Base-by-base conservation (phyloP, 2,113 vertebrate genomes). In the Crocuta crocuta region DNA sequence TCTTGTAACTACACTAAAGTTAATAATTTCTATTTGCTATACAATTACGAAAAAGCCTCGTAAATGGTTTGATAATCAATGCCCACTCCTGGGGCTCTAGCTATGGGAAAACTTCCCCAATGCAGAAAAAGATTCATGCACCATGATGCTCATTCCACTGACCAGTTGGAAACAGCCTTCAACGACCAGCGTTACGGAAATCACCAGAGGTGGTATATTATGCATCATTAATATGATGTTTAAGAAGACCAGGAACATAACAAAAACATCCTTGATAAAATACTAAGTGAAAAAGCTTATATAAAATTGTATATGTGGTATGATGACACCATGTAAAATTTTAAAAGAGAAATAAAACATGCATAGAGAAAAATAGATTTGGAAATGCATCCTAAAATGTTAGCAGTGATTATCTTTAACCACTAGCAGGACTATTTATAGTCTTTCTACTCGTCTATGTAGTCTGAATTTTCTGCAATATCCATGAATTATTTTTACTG, bases 11-110 rank as follows among this genome's bases (percentile, higher is more conserved):
- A 93, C 74, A 23, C 10, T 19, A 23, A 17, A 35, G 24, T 63
- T 73, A 96, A 53, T 87, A 93, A 94, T 93, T 93, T 15, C 53
- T 96, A 95, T 58, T 82, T 86, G 33, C 95, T 97, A 85, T 78
- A 85, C 24, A 70, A 50, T 95, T 68, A 82, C 9, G 53, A 31
- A 66, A 94, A 98, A 82, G 65, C 35, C 48, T 65, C 73, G 12
- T 26, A 58, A 94, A 23, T 71, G 35, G 26, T 66, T 89, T 61
- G 17, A 70, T 63, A 63, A 71, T 58, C 50, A 92, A 28, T n/a
- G 91, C 63, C 4, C 23, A 66, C 39, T 48, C 21, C 58, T 89
- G 66, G 53, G 35, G 76, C 58, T 35, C 33, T 15, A 63, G 61
- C 53, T 21, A 16, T 12, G 70, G 55, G 53, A 55, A 90, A 61